Evolutionary conservation across 1,140 invertebrate species (phyloP), one percentile per base, ranked within the genome.

Genomic region (Platorchestia sp.): DNA sequence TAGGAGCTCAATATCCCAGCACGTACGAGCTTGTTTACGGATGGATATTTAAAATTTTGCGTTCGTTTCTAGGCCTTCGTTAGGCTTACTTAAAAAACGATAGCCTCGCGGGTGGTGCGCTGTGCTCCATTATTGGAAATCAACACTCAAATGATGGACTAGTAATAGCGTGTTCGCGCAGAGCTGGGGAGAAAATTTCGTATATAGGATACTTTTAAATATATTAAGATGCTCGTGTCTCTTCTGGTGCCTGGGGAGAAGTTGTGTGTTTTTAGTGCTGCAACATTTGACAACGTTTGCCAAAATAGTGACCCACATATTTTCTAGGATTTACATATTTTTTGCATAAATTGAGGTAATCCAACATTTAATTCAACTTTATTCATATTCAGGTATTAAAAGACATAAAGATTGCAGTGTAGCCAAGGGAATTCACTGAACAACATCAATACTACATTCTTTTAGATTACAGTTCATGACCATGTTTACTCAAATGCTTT

Each of bases 61-160:
- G 1, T 36, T 27, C 59, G 27, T 75, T 75, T 75, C 59, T 75
- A 75, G 7, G 59, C 27, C 27, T 27, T 75, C 59, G 36, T 75
- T 75, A 75, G 59, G 59, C 59, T 75, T 75, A 36, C 59, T 75
- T 75, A 75, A 75, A 75, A 75, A 75, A 75, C 59, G 59, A 75
- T 36, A 75, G 59, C 59, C 59, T 75, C 14, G 59, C 59, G 27
- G 27, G 59, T 75, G 59, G 59, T 75, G 3, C 14, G 59, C 59
- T 75, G 10, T 36, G 36, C 59, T 75, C 59, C 14, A 75, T 75
- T 75, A 75, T 75, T 75, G 59, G 59, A 75, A 75, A 75, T 75
- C 59, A 75, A 75, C 59, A 75, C 10, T 3, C 59, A 75, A 75
- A 36, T 75, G 59, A 36, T 36, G 59, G 7, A 75, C 59, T 19